Percentiles rank a stretch among this genome's conserved stretches.
Evolutionary conservation across 2,113 vertebrate genomes (phyloP).

Genomic region (Brachyhypopomus gauderio): DNA sequence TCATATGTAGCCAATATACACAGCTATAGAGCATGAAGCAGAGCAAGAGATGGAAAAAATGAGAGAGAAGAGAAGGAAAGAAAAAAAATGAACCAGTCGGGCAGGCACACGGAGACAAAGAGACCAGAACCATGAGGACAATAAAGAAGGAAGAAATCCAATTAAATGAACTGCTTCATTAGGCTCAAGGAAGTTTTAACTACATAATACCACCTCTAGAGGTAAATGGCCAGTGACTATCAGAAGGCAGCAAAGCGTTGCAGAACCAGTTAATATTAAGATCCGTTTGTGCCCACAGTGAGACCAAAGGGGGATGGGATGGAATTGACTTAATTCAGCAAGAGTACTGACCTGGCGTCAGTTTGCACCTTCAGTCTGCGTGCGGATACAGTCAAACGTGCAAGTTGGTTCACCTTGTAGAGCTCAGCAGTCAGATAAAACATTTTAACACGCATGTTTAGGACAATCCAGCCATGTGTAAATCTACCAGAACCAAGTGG

Average conservation of each 20-base stretch:
- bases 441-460: too few relatives aligned
- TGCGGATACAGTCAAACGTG: too few relatives aligned
- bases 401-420: too few relatives aligned
- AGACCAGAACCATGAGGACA: not conserved
- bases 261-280: not conserved
- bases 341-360: not conserved
- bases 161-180: conserved; percentile 27
- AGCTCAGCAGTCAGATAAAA: too few relatives aligned
- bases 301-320: not conserved
- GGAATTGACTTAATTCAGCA: not conserved
- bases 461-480: too few relatives aligned
- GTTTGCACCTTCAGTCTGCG: too few relatives aligned
- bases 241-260: conserved; percentile 1
- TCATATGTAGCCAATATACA: conserved; percentile 14
- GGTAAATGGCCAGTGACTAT: conserved; percentile 28
- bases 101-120: not conserved
- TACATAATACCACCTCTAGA: not conserved
- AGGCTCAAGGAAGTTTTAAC: conserved; percentile 17
- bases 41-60: not conserved
- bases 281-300: not conserved
- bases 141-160: not conserved
- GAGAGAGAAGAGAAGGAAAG: not conserved
- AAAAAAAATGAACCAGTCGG: not conserved
- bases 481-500: too few relatives aligned
- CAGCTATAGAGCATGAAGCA: not conserved